Evolutionary conservation across 2,888 invertebrate species (phyloP).

Genomic region (Hartigia nigra): DNA sequence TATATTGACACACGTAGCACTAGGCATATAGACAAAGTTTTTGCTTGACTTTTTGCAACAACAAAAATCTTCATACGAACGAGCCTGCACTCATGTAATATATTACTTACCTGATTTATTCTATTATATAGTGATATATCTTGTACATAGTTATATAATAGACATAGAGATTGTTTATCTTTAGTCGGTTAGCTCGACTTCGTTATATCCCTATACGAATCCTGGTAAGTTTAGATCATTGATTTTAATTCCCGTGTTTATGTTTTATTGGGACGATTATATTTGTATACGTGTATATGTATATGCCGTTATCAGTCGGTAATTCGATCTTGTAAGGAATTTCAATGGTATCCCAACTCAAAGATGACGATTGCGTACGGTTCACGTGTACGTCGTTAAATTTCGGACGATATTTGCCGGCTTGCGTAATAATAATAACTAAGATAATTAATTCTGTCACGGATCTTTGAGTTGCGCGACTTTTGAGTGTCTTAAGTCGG

Average conservation of each 20-base stretch:
- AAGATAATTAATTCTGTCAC: neutral
- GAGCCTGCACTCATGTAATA: conserved; percentile 46
- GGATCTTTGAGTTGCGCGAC: neutral
- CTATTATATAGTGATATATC: neutral
- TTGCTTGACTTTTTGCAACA: conserved; percentile 28
- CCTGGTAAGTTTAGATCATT: conserved; percentile 55
- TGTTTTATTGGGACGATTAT: neutral
- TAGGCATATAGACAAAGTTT: conserved; percentile 13
- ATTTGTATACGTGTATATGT: neutral
- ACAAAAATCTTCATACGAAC: conserved; percentile 36
- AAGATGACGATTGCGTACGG: neutral
- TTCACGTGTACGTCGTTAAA: neutral
- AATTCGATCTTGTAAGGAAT: neutral
- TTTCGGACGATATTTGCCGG: neutral
- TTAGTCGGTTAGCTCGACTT: conserved; percentile 47
- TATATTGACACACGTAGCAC: conserved; percentile 14
- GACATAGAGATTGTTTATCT: neutral
- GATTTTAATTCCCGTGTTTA: conserved; percentile 25
- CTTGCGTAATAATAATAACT: neutral
- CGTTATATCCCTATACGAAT: conserved; percentile 52
- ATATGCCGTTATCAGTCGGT: neutral
- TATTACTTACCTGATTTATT: neutral
- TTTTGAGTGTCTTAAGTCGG: neutral
- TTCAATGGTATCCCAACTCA: neutral
- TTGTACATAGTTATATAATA: neutral